phyloP scores from a whole-genome alignment of 92 coral and sea anemone genomes.

The Meandrina meandrites region DNA sequence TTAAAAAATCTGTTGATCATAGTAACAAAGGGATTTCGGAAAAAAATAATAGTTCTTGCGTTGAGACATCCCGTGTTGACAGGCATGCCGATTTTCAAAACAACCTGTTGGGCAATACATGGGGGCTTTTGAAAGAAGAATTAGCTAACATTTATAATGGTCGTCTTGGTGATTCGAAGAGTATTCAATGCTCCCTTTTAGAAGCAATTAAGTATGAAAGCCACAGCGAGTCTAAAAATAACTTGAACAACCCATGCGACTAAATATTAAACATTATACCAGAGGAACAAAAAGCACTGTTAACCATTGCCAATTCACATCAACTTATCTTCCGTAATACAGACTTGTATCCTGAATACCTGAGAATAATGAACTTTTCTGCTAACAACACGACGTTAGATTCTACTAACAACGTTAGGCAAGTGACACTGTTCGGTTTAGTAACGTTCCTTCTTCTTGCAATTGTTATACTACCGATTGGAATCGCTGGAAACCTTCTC shows the following conservation, averaged over 20 bases:
- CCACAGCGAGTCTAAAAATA: neutral
- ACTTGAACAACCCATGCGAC: neutral
- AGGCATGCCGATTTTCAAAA: neutral
- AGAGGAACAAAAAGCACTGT: neutral
- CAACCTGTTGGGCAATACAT: neutral
- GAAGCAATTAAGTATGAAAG: neutral
- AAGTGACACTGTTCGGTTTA: neutral
- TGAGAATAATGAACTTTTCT: slow-evolving; percentile 14
- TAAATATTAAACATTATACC: neutral
- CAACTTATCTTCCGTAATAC: neutral
- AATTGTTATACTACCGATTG: slow-evolving; percentile 13
- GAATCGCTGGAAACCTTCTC: slow-evolving; percentile 34
- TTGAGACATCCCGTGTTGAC: no score
- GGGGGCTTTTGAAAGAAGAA: neutral
- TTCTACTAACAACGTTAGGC: neutral
- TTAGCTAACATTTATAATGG: neutral
- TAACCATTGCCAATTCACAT: neutral
- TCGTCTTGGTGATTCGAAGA: neutral
- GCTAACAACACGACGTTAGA: neutral
- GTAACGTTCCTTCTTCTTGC: neutral
- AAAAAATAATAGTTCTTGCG: no score
- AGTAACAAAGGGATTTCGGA: no score
- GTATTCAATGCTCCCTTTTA: neutral
- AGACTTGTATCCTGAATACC: no score
- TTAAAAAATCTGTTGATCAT: no score